A percentile compares a stretch with the other conserved stretches of the same genome.
These are phyloP conservation scores for Mechanitis messenoides DNA, from an alignment of 2,888 invertebrate species.

Conservation along the genomic window DNA sequence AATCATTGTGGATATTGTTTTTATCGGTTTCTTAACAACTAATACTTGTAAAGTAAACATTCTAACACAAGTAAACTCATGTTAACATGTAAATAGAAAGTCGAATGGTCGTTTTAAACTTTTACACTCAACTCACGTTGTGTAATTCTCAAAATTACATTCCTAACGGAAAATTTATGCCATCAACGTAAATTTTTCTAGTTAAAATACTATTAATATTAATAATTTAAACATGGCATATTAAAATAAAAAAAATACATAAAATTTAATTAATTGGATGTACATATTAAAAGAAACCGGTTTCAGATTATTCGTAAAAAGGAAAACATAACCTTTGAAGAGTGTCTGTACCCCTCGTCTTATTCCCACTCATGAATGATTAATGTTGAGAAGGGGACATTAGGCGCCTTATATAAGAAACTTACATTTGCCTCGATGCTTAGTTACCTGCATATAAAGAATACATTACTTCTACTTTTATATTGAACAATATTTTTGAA, in stretches of 20 bases:
- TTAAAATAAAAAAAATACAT: too few relatives aligned
- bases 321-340: conserved; percentile 14
- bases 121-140: not conserved
- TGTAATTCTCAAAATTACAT: not conserved
- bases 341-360: conserved; percentile 2
- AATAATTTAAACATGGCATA: too few relatives aligned
- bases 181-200: not conserved
- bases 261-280: too few relatives aligned
- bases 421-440: not conserved
- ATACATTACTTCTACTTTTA: not conserved
- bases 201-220: too few relatives aligned
- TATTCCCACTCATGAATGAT: conserved; percentile 7
- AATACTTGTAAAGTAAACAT: not conserved
- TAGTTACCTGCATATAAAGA: not conserved
- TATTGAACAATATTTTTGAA: not conserved
- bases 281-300: not conserved
- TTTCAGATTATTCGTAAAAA: conserved; percentile 2
- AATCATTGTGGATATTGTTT: not conserved
- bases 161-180: not conserved
- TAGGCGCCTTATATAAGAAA: conserved; percentile 5
- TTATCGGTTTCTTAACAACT: conserved; percentile 4
- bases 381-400: conserved; percentile 5
- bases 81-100: conserved; percentile 6
- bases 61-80: not conserved
- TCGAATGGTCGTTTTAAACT: not conserved